Base-by-base conservation (phyloP, 2,888 invertebrate genomes). In the Morinoia aosen region DNA sequence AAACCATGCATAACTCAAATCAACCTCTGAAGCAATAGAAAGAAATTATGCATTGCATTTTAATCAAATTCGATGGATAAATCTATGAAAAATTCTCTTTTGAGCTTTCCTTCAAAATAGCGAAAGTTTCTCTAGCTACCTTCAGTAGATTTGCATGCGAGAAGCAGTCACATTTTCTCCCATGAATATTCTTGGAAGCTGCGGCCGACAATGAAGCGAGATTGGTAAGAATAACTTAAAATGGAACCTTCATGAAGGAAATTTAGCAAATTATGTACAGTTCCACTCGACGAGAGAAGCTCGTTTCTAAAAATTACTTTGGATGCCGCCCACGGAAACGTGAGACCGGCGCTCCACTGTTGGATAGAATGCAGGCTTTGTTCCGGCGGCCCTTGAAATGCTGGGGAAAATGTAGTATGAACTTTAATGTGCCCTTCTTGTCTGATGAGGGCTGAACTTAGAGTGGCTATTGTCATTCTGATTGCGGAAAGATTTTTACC, bases 191-290 rank as follows among this genome's bases (percentile, higher is more conserved):
- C 93, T 33, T 57, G 57, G 57, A 93, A 93, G 48, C 57, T 93
- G 93, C 19, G n/a, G 48, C 58, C n/a, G 93, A 93, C 57, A 57
- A 57, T 93, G 90, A 93, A 57, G 57, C 93, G 48, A 93, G 57
- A 57, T 93, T 93, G 57, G 57, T 39, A n/a, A 93, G 57, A 93
- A 93, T 93, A 93, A 56, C 58, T 57, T 39, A n/a, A 57, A 93
- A 58, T 93, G 93, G 57, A 57, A 58, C 56, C n/a, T 93, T 93
- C 57, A 93, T 93, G 58, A 93, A 48, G 93, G 93, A 93, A 93
- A 93, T 93, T 56, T 57, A 48, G 56, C 57, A 93, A 93, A 93
- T 93, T 57, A 93, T 93, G 93, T 57, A 57, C 57, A 57, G 93
- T 57, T 57, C n/a, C 93, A 93, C 57, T 93, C 93, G 57, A 57